Conservation (phyloP, 2,113 vertebrate species). For the Choloepus hoffmanni region DNA sequence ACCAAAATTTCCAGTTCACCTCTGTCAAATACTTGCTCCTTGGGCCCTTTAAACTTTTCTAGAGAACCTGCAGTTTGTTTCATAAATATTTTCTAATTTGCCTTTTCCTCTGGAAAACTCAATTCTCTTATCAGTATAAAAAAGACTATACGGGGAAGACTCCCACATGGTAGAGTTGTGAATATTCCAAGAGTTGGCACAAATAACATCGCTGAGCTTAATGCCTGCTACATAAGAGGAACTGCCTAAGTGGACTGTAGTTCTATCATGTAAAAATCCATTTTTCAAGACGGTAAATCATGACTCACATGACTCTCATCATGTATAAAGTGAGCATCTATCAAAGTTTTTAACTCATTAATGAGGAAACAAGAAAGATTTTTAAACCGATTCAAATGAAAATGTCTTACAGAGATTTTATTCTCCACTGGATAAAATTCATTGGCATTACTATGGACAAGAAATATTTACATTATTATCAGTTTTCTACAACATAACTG, state of each 20-base stretch:
- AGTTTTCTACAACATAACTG: not conserved
- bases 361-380: constrained; percentile 30
- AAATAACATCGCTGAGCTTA: not conserved
- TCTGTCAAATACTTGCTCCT: not conserved
- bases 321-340: constrained; percentile 22
- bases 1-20: not conserved
- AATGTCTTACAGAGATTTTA: constrained; percentile 32
- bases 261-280: not conserved
- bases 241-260: not conserved
- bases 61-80: not conserved
- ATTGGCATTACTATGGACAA: constrained; percentile 22
- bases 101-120: not conserved
- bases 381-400: constrained; percentile 26
- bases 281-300: constrained; percentile 29
- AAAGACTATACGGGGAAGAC: not conserved
- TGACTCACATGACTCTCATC: not conserved
- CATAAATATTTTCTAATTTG: not conserved
- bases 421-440: not conserved
- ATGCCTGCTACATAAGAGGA: not conserved
- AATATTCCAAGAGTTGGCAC: constrained; percentile 6
- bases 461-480: not conserved
- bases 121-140: not conserved
- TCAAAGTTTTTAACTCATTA: constrained; percentile 25
- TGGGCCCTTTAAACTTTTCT: not conserved
- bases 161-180: not conserved